Conservation (phyloP, 2,888 invertebrate species). For the Adelognathus sp. region DNA sequence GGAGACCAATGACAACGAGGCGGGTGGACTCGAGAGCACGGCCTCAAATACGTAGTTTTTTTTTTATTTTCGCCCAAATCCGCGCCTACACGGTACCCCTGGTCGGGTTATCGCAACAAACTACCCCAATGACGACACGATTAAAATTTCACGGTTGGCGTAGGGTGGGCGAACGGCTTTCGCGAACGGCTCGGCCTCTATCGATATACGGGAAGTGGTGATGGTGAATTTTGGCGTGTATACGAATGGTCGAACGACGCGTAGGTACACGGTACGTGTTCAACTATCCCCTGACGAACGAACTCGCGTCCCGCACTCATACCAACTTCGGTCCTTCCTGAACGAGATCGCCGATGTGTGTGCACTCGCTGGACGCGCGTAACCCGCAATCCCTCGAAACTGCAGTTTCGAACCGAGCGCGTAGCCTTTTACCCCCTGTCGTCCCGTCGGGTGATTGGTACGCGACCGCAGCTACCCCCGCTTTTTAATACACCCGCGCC, state of each 20-base stretch:
- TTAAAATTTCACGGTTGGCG: slow-evolving; percentile 79
- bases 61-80: slow-evolving; percentile 59
- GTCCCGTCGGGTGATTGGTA: slow-evolving; percentile 77
- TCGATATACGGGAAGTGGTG: slow-evolving; percentile 36
- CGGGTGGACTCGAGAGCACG: slow-evolving; percentile 25
- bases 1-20: slow-evolving; percentile 50
- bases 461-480: slow-evolving; percentile 78
- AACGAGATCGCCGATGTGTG: slow-evolving; percentile 48
- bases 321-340: slow-evolving; percentile 64
- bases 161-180: slow-evolving; percentile 62
- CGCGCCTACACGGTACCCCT: slow-evolving; percentile 68
- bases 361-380: slow-evolving; percentile 45
- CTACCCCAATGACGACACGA: slow-evolving; percentile 80
- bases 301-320: slow-evolving; percentile 59
- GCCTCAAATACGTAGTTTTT: slow-evolving; percentile 48
- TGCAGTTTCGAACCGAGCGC: slow-evolving; percentile 51
- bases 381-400: slow-evolving; percentile 54
- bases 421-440: slow-evolving; percentile 37
- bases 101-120: slow-evolving; percentile 79
- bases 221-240: slow-evolving; percentile 39
- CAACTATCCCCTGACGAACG: slow-evolving; percentile 23
- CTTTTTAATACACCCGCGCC: slow-evolving; percentile 80
- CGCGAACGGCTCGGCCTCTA: slow-evolving; percentile 10
- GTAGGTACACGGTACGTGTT: slow-evolving; percentile 44
- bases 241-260: slow-evolving; percentile 44